phyloP scores from a whole-genome alignment of 1,140 invertebrate species.

The Wasmannia auropunctata region DNA sequence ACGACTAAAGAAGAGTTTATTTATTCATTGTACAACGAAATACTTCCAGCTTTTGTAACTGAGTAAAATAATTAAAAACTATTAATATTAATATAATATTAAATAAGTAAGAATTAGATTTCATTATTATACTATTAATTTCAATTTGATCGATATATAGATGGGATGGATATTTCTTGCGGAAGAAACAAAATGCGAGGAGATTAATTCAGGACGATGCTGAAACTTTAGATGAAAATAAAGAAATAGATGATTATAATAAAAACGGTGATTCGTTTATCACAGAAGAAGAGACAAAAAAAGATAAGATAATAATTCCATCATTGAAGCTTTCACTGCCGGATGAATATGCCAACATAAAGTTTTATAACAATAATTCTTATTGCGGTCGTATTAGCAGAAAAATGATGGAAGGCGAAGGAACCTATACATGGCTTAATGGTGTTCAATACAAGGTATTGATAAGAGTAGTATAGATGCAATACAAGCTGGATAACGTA shows the following conservation, averaged over 20 bases:
- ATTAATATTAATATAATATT: background rate
- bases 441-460: conserved; percentile 85
- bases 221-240: background rate
- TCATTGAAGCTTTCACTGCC: conserved; percentile 62
- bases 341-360: conserved; percentile 79
- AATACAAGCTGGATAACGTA: too few relatives aligned
- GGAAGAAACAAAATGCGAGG: background rate
- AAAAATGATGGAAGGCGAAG: conserved; percentile 86
- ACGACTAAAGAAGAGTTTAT: conserved; percentile 65
- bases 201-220: background rate
- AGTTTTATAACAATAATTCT: conserved; percentile 83
- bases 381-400: conserved; percentile 84
- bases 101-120: background rate
- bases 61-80: conserved; percentile 65
- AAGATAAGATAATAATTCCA: background rate
- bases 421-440: conserved; percentile 85
- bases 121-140: background rate
- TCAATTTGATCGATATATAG: conserved; percentile 23
- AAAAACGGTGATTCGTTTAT: background rate
- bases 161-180: conserved; percentile 55
- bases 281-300: background rate
- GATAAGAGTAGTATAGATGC: background rate
- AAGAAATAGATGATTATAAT: background rate
- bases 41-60: conserved; percentile 54
- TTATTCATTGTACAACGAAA: conserved; percentile 68